Evolutionary conservation across 2,797 vertebrate species (phyloP).

Genomic region (Protosalanx chinensis): DNA sequence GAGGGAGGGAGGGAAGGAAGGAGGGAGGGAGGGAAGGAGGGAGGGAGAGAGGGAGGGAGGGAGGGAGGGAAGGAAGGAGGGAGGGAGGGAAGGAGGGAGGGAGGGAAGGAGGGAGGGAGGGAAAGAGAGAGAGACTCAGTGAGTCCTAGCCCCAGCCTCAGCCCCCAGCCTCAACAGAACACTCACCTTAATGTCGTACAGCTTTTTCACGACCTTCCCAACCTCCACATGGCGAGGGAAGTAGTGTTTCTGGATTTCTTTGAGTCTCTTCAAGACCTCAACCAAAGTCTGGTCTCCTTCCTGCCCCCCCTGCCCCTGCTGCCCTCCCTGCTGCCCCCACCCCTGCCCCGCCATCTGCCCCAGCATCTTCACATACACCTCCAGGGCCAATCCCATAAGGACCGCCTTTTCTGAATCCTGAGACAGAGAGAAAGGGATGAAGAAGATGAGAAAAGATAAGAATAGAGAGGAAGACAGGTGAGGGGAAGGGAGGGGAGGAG

Average conservation of each 20-base stretch:
- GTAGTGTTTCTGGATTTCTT: not conserved
- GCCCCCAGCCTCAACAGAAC: not conserved
- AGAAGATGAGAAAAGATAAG: not conserved
- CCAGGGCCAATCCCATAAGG: not conserved
- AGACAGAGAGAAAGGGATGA: not conserved
- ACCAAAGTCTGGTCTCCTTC: not conserved
- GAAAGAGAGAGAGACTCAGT: no score
- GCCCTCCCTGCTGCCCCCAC: not conserved
- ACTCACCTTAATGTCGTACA: conserved; percentile 2
- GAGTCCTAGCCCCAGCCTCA: no score
- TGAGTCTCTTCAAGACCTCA: not conserved
- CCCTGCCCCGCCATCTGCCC: conserved; percentile 1
- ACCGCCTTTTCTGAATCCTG: not conserved
- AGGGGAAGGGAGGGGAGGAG: not conserved
- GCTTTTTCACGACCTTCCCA: not conserved
- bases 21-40: no score
- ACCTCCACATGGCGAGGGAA: not conserved
- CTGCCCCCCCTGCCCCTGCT: not conserved
- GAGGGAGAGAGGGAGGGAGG: no score
- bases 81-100: no score
- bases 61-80: no score
- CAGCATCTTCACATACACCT: not conserved
- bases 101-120: no score
- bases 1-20: no score
- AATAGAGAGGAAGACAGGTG: not conserved